These are phyloP conservation scores for Leucopsar rothschildi DNA, from an alignment of 2,113 vertebrate species.

Conservation along the genomic window DNA sequence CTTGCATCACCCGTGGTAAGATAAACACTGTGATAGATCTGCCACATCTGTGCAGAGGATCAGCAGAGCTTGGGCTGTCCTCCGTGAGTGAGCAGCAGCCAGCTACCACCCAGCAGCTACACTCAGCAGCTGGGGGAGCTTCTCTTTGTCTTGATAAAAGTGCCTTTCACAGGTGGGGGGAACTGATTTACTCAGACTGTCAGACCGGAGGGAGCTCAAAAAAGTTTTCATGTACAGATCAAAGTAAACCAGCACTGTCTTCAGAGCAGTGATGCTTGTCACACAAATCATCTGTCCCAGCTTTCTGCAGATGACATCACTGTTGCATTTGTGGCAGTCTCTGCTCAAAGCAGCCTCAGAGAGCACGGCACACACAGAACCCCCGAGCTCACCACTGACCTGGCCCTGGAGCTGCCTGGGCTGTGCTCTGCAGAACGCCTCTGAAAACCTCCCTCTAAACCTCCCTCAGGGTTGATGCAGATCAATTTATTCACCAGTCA, in stretches of 20 bases:
- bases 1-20: background rate
- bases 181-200: background rate
- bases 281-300: background rate
- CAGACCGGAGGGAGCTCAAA: background rate
- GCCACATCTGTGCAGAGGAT: background rate
- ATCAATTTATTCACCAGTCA: background rate
- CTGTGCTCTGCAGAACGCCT: background rate
- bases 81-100: background rate
- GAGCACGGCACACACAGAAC: fast-evolving
- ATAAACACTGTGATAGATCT: background rate
- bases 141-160: background rate
- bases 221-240: background rate
- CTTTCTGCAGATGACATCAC: background rate
- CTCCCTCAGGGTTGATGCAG: background rate
- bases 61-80: background rate
- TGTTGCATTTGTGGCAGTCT: background rate
- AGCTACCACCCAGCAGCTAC: background rate
- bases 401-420: background rate
- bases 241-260: background rate
- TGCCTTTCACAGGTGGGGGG: background rate
- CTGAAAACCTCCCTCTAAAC: background rate
- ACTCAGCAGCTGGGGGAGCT: background rate
- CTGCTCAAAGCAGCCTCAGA: background rate
- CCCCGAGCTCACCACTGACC: fast-evolving
- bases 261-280: background rate